Conservation (phyloP, 2,888 invertebrate genomes). For the Oegoconia quadripuncta region DNA sequence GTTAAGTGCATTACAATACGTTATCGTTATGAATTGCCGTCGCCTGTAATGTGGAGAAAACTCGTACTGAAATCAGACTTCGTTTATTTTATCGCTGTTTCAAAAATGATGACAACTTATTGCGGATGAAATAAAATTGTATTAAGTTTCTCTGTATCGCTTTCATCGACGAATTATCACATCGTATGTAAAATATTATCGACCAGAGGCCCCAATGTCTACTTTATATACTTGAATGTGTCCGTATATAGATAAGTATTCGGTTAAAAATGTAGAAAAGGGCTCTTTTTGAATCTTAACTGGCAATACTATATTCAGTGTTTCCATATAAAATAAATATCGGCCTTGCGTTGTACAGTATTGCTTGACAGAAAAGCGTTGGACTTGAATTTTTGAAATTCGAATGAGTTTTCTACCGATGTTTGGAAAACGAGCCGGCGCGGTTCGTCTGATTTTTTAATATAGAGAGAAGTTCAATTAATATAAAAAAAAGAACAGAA, state of each 20-base stretch:
- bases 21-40: constrained; percentile 57
- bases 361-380: too few species aligned
- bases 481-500: too few species aligned
- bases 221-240: background rate
- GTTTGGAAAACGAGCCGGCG: too few species aligned
- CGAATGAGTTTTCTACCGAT: too few species aligned
- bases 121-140: constrained; percentile 16
- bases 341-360: too few species aligned
- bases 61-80: constrained; percentile 34
- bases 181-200: constrained; percentile 4
- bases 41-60: constrained; percentile 48
- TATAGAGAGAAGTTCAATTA: too few species aligned
- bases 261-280: too few species aligned
- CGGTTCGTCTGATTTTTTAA: too few species aligned
- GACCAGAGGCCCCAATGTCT: constrained; percentile 2
- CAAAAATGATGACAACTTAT: constrained; percentile 37
- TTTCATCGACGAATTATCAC: constrained; percentile 15
- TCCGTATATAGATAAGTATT: background rate
- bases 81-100: constrained; percentile 46
- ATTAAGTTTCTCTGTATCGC: constrained; percentile 17
- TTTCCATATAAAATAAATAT: too few species aligned
- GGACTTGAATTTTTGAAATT: too few species aligned
- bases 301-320: too few species aligned
- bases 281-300: too few species aligned
- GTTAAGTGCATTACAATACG: constrained; percentile 55